phyloP scores from a whole-genome alignment of 2,797 vertebrate species.

The Danio kyathit region DNA sequence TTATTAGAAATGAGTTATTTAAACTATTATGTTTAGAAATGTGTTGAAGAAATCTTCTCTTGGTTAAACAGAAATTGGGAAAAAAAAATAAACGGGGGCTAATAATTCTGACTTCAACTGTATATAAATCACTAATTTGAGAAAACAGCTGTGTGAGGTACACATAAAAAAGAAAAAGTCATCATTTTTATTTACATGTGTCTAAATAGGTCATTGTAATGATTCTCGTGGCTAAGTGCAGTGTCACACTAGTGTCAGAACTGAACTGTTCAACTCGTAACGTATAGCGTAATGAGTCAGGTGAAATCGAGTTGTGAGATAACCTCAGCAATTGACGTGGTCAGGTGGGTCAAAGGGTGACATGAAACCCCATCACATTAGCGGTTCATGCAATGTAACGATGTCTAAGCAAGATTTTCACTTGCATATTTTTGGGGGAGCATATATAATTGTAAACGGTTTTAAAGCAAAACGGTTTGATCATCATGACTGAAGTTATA shows the following conservation, averaged over 20 bases:
- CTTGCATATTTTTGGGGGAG: neutral
- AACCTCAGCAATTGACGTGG: neutral
- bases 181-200: neutral
- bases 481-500: neutral
- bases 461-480: neutral
- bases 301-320: neutral
- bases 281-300: neutral
- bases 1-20: too few relatives aligned
- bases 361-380: neutral
- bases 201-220: neutral
- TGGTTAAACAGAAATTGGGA: too few relatives aligned
- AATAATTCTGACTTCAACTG: too few relatives aligned
- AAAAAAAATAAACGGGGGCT: too few relatives aligned
- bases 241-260: neutral
- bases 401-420: neutral
- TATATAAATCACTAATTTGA: neutral
- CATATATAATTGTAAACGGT: neutral
- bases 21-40: too few relatives aligned
- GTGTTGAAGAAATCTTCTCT: too few relatives aligned
- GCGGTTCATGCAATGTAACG: neutral
- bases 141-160: neutral
- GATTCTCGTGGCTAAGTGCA: neutral
- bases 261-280: neutral
- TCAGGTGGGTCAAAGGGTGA: neutral
- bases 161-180: neutral